Evolutionary conservation across 1,140 invertebrate species (phyloP), one percentile per base, ranked within the genome.

Genomic region (Fopius arisanus): DNA sequence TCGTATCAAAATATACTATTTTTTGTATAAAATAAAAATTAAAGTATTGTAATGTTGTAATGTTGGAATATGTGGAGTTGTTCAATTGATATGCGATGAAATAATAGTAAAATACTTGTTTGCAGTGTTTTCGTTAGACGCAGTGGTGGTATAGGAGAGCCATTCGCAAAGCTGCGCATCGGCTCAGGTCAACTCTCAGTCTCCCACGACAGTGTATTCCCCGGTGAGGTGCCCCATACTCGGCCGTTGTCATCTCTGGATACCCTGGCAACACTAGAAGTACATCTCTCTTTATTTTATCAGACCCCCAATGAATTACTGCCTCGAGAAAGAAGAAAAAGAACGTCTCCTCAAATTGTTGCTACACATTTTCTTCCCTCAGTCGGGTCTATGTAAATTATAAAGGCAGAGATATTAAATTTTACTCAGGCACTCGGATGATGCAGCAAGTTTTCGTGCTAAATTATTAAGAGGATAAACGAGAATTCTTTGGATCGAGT

Each of bases 191-290:
- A 87, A 79, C 87, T 94, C 70, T 94, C 93, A 65, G 91, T 94
- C 75, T 94, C 93, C 3, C 93, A 94, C 83, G 93, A 94, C 87
- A 94, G 92, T 70, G 92, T 94, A 77, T 94, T 94, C 87, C 92
- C 91, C 0, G 91, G 90, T 67, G 91, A 92, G 73, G 86, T 85
- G 19, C 83, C 85, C 31, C 82, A 86, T 43, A 84, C 84, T 51
- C 82, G 86, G 23, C 84, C 86, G 10, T 83, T 88, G 31, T 84
- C 86, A 23, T 85, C 84, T 48, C 73, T 88, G 75, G 85, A 87
- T 76, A 80, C 82, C 23, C 77, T 87, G 54, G 77, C 82, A 14
- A 84, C 84, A 43, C 80, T 86, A 68, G 85, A 88, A 82, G 86
- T 87, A 72, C 73, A 82, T 85, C 70, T 23, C 67, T 65, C 72